Conservation (phyloP, 2,113 vertebrate species). For the Hydropotes inermis region DNA sequence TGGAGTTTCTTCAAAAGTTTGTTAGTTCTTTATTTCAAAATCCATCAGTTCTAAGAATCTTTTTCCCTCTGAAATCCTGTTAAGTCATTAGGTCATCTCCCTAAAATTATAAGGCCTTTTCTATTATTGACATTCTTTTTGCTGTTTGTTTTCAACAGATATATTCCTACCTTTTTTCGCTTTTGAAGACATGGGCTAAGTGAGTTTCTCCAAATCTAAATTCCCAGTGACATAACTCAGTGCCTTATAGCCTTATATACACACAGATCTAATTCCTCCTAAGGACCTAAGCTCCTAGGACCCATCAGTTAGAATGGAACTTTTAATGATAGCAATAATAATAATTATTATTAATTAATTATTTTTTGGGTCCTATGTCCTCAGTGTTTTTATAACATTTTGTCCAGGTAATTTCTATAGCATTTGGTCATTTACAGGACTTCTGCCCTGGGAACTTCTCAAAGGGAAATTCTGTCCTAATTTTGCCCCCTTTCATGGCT, state of each 20-base stretch:
- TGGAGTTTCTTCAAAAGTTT: not conserved
- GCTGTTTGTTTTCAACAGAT: not conserved
- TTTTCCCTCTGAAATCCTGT: not conserved
- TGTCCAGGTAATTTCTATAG: not conserved
- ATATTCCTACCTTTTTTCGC: not conserved
- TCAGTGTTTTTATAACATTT: not conserved
- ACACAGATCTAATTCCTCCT: not conserved
- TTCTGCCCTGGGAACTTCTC: not conserved
- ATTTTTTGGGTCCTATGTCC: not conserved
- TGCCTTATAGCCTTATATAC: not conserved
- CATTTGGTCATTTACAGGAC: not conserved
- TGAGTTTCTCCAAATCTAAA: not conserved
- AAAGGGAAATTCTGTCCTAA: not conserved
- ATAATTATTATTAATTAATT: not conserved
- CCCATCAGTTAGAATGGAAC: not conserved
- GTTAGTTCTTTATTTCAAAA: not conserved
- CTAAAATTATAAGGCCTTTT: not conserved
- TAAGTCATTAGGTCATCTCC: not conserved
- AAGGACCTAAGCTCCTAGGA: not conserved
- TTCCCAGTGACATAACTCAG: not conserved
- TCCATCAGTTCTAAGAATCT: not conserved
- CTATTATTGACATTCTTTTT: not conserved
- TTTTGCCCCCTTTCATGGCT: not conserved
- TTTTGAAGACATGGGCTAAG: not conserved
- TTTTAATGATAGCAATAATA: not conserved